phyloP scores from a whole-genome alignment of 2,888 invertebrate species.

The Dynastes grantii region DNA sequence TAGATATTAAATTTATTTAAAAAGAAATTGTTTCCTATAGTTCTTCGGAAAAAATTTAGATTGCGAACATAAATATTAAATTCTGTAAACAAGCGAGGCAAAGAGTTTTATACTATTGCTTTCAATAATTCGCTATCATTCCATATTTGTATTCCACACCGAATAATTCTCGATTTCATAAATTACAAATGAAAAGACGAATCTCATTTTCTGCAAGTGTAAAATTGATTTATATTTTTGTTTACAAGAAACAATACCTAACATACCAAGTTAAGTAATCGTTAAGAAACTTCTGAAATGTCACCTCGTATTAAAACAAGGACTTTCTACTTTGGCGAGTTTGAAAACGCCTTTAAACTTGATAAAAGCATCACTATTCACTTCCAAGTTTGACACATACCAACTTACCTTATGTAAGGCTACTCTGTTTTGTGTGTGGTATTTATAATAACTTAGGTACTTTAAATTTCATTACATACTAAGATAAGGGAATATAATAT shows the following conservation, averaged over 20 bases:
- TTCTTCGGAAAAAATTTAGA: too few species aligned
- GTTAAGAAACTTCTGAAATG: constrained; percentile 10
- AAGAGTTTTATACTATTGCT: too few species aligned
- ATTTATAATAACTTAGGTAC: background rate
- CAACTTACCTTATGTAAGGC: background rate
- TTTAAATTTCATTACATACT: background rate
- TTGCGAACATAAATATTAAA: too few species aligned
- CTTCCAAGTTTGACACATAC: constrained; percentile 7
- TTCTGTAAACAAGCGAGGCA: too few species aligned
- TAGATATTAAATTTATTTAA: too few species aligned
- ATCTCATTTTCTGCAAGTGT: background rate
- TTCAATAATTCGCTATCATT: too few species aligned
- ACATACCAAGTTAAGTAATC: background rate
- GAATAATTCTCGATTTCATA: too few species aligned
- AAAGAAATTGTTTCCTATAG: too few species aligned
- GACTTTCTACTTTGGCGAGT: constrained; percentile 6
- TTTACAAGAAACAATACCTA: background rate
- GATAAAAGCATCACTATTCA: constrained; percentile 32
- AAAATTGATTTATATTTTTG: constrained; percentile 9
- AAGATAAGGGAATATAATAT: too few species aligned
- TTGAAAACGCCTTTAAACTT: constrained; percentile 21
- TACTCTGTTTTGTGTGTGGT: background rate
- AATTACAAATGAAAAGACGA: background rate
- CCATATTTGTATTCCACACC: too few species aligned
- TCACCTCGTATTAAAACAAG: constrained; percentile 16